phyloP scores from a whole-genome alignment of 2,113 vertebrate species.

The Mola mola region DNA sequence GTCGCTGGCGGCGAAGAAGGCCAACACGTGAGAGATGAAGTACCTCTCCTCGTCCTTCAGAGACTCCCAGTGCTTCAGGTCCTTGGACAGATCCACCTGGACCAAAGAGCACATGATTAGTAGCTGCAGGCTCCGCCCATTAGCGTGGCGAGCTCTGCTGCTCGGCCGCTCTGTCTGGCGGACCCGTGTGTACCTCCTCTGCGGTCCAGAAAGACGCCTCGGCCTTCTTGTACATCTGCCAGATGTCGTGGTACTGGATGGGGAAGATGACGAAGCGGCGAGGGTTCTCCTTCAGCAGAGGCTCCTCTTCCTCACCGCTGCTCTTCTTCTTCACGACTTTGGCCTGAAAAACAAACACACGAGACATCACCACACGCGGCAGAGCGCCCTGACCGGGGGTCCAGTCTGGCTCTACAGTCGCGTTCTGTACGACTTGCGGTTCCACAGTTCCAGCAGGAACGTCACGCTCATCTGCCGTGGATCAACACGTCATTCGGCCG shows the following conservation, averaged over 20 bases:
- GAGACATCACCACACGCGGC: background rate
- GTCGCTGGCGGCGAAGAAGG: conserved; percentile 97
- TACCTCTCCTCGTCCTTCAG: conserved; percentile 91
- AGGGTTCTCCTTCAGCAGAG: conserved; percentile 91
- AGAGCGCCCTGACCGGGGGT: no score
- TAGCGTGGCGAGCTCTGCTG: no score
- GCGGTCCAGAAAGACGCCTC: conserved; percentile 98
- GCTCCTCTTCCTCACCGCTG: conserved; percentile 81
- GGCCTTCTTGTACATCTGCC: conserved; percentile 99
- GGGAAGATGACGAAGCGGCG: conserved; percentile 94
- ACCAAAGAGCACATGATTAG: background rate
- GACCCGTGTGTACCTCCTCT: conserved; percentile 87
- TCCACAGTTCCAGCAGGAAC: background rate
- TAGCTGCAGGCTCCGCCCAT: fast-evolving
- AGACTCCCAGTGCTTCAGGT: conserved; percentile 91
- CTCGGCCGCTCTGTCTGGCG: background rate
- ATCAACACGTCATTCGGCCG: background rate
- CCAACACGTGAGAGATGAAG: conserved; percentile 95
- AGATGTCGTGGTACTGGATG: conserved; percentile 96
- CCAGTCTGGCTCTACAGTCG: no score
- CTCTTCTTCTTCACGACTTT: conserved; percentile 37
- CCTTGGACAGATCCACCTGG: conserved; percentile 97
- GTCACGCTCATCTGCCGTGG: background rate
- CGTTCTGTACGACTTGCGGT: background rate
- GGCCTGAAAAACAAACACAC: conserved; percentile 25